Conservation (phyloP, 2,888 invertebrate species). For the Platycheirus albimanus region DNA sequence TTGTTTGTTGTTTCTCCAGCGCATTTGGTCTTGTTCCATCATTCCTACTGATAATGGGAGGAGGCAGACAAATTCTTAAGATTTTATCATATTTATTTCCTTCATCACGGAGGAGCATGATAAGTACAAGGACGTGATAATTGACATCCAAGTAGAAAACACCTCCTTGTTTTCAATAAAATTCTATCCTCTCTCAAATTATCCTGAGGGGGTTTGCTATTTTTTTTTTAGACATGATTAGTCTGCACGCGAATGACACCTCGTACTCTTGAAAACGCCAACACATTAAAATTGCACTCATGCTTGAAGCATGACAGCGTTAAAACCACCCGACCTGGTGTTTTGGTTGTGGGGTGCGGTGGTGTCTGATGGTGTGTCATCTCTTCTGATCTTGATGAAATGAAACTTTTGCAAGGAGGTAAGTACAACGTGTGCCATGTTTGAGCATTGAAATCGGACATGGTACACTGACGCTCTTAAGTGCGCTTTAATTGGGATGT, state of each 20-base stretch:
- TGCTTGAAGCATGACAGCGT: background rate
- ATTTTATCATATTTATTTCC: constrained; percentile 53
- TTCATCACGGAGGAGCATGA: constrained; percentile 13
- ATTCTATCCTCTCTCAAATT: constrained; percentile 12
- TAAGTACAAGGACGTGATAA: constrained; percentile 64
- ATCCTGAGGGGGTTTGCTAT: constrained; percentile 12
- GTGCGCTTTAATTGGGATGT: constrained; percentile 63
- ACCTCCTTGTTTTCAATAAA: constrained; percentile 30
- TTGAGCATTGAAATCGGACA: constrained; percentile 46
- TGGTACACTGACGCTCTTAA: constrained; percentile 48
- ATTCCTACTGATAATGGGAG: no score
- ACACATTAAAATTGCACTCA: constrained; percentile 35
- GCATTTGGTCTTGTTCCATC: constrained; percentile 2
- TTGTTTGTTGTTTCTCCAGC: constrained; percentile 9
- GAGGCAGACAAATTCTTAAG: constrained; percentile 41
- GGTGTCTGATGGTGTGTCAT: constrained; percentile 22
- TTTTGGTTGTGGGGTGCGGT: no score
- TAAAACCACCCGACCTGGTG: constrained; percentile 16
- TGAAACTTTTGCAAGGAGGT: constrained; percentile 63
- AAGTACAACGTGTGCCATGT: constrained; percentile 45
- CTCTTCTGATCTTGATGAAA: constrained; percentile 10
- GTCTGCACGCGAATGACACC: constrained; percentile 46
- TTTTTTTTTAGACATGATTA: constrained; percentile 30
- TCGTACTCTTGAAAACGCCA: constrained; percentile 19
- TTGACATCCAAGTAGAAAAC: constrained; percentile 50